Conservation (phyloP, 2,113 vertebrate genomes). For the Sylvia atricapilla region DNA sequence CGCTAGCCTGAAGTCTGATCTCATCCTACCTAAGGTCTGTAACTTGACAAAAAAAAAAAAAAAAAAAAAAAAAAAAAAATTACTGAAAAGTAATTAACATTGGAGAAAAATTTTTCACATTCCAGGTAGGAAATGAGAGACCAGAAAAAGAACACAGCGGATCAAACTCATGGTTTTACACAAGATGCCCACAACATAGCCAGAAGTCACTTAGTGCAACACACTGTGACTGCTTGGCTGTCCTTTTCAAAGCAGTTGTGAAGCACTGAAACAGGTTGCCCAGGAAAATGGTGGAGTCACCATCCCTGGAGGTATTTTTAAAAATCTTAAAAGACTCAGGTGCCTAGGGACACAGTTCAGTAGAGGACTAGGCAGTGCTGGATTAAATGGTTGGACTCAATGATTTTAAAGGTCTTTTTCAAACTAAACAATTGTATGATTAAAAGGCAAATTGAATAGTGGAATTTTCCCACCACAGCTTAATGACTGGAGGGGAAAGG, state of each 20-base stretch:
- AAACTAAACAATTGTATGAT: neutral
- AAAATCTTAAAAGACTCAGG: neutral
- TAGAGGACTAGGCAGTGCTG: neutral
- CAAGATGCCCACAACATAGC: neutral
- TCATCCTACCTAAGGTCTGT: neutral
- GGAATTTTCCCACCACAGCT: neutral
- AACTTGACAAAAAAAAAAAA: neutral
- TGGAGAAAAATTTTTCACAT: neutral
- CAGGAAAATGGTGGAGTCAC: neutral
- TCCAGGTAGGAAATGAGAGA: neutral
- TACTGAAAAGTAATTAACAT: neutral
- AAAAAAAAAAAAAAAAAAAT: neutral
- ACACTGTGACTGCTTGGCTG: accelerated
- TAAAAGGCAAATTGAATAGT: neutral
- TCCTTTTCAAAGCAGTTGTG: neutral
- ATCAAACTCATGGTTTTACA: neutral
- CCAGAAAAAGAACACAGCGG: neutral
- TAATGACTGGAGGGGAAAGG: neutral
- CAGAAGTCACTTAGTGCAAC: neutral
- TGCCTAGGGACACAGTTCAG: neutral
- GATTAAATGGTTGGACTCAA: neutral
- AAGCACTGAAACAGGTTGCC: neutral
- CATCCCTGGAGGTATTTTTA: no score
- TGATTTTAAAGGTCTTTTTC: neutral
- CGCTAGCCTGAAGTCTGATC: neutral